Base-by-base conservation (phyloP, 2,888 invertebrate genomes). In the Coenonympha arcania region DNA sequence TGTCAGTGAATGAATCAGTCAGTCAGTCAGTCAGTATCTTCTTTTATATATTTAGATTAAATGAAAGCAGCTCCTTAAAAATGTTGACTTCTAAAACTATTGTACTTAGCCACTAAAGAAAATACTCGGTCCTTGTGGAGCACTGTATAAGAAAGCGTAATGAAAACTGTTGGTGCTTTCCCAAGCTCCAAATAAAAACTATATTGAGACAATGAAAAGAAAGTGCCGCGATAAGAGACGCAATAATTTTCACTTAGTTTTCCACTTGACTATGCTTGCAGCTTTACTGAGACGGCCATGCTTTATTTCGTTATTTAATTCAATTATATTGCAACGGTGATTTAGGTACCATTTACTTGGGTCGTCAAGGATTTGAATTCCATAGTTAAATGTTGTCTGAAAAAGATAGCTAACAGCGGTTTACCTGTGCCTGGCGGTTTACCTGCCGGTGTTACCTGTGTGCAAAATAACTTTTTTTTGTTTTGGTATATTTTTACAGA, bases 161-260 rank as follows among this genome's bases (percentile, higher is more conserved):
- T 54, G 56, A 56, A 58, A 58, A 54, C 52, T 48, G 50, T 50
- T 39, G 48, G 34, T 44, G 40, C 53, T 39, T 15, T 48, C 48
- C 51, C 9, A 46, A 50, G 48, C 47, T 54, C 43, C 50, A 43
- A 51, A 54, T 57, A 61, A 61, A 61, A 61, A 61, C 59, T 61
- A 52, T 61, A 63, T 60, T 55, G 59, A 44, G 50, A 60, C 66
- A 66, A 65, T 70, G 65, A 69, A 69, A 69, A 63, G 63, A 66
- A 68, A 67, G 62, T 66, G 56, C 58, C 52, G 48, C 61, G 68
- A 68, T 68, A 68, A 63, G 62, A 56, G 62, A 63, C 58, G 57
- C 54, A 49, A 57, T 50, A 48, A 45, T 48, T 44, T 54, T 28
- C 33, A 50, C 56, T 42, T 47, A 19, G 8, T 4, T 22, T 22